These are phyloP conservation scores for Sinonovacula constricta DNA, from an alignment of 1,140 invertebrate species.

Conservation along the genomic window DNA sequence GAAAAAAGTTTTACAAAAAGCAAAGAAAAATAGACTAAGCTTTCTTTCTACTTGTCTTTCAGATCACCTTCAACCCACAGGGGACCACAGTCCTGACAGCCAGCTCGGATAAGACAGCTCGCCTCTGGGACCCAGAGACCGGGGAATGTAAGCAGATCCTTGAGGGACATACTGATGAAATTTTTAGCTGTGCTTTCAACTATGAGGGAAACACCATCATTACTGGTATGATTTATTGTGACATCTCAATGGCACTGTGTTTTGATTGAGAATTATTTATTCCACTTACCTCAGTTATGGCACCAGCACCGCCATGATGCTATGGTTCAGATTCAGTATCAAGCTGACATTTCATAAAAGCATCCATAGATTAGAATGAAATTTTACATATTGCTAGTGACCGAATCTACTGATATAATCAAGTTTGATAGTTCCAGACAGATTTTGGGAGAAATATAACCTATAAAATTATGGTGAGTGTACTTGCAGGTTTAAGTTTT, in stretches of 20 bases:
- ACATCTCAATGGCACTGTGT: neutral
- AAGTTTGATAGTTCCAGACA: neutral
- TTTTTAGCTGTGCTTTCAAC: conserved; percentile 89
- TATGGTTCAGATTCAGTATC: neutral
- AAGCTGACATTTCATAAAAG: neutral
- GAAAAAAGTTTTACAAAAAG: too few relatives aligned
- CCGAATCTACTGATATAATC: neutral
- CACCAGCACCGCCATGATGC: neutral
- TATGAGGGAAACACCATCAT: conserved; percentile 88
- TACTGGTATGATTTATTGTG: conserved; percentile 80
- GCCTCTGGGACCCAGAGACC: conserved; percentile 86
- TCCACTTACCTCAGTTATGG: neutral
- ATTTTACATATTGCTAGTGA: neutral
- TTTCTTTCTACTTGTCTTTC: conserved; percentile 13
- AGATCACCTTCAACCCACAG: conserved; percentile 89
- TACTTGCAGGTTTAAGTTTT: neutral
- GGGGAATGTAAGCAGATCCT: conserved; percentile 85
- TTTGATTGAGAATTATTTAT: neutral
- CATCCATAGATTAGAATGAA: neutral
- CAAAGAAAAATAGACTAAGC: too few relatives aligned
- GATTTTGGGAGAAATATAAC: neutral
- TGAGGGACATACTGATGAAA: conserved; percentile 86
- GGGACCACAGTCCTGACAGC: conserved; percentile 86
- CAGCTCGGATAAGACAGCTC: conserved; percentile 86
- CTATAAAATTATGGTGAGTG: neutral